phyloP scores from a whole-genome alignment of 2,888 invertebrate species.

The Graphium colonna region DNA sequence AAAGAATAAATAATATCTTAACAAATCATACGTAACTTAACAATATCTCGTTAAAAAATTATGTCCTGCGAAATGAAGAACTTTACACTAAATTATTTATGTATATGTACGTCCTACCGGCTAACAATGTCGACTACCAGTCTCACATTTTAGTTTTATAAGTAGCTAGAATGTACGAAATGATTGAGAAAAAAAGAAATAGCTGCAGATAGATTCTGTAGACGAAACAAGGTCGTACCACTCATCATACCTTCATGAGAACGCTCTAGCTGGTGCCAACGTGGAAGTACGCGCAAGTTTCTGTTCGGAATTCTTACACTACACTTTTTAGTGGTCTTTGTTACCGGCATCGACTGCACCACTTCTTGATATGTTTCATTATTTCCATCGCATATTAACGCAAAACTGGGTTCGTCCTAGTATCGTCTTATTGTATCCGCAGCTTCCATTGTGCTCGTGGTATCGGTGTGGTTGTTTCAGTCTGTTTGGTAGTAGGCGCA shows the following conservation, averaged over 20 bases:
- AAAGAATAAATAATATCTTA: slow-evolving; percentile 61
- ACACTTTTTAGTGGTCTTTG: slow-evolving; percentile 67
- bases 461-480: slow-evolving; percentile 48
- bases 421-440: slow-evolving; percentile 50
- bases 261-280: slow-evolving; percentile 13
- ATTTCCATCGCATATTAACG: slow-evolving; percentile 58
- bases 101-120: slow-evolving; percentile 65
- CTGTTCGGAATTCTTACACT: slow-evolving; percentile 62
- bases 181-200: slow-evolving; percentile 60
- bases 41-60: slow-evolving; percentile 20
- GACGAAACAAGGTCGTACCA: slow-evolving; percentile 68
- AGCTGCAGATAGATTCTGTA: slow-evolving; percentile 64
- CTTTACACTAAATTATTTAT: slow-evolving; percentile 69
- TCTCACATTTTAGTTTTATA: slow-evolving; percentile 79
- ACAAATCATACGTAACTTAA: slow-evolving; percentile 61
- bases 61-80: slow-evolving; percentile 67
- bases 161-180: slow-evolving; percentile 74
- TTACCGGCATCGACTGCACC: slow-evolving; percentile 65
- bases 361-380: slow-evolving; percentile 79
- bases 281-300: slow-evolving; percentile 32
- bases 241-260: slow-evolving; percentile 46
- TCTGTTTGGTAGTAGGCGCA: slow-evolving; percentile 50
- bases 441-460: slow-evolving; percentile 61
- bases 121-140: slow-evolving; percentile 80
- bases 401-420: slow-evolving; percentile 70